A percentile compares a stretch with the other conserved stretches of the same genome.
Evolutionary conservation across 2,113 vertebrate species (phyloP).

Genomic region (Equus przewalskii): DNA sequence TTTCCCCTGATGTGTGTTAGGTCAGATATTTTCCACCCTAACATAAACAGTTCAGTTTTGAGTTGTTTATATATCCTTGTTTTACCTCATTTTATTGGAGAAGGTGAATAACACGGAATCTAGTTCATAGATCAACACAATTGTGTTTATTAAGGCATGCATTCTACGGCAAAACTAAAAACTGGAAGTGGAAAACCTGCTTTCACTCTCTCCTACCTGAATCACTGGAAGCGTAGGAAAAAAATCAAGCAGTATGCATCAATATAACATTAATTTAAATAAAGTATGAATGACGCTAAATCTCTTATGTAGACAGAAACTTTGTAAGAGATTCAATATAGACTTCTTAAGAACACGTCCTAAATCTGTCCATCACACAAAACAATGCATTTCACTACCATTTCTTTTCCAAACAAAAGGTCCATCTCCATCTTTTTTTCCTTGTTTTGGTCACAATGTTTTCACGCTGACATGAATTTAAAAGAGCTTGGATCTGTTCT

Average conservation of each 20-base stretch:
- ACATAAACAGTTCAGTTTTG: not conserved
- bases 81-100: slow-evolving; percentile 50
- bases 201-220: not conserved
- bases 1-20: not conserved
- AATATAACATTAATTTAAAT: not conserved
- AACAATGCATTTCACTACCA: not conserved
- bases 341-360: slow-evolving; percentile 26
- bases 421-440: not conserved
- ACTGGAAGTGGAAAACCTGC: not conserved
- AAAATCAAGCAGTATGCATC: not conserved
- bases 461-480: slow-evolving; percentile 18
- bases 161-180: not conserved
- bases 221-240: not conserved
- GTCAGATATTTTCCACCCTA: slow-evolving; percentile 49
- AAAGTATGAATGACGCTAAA: not conserved
- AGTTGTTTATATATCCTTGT: slow-evolving; percentile 2
- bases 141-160: not conserved
- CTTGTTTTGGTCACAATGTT: not conserved
- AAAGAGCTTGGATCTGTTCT: slow-evolving; percentile 53
- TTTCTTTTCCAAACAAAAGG: not conserved
- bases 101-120: not conserved
- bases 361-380: slow-evolving; percentile 60
- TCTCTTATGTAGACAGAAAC: not conserved
- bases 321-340: not conserved
- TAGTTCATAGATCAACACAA: not conserved